A percentile compares a stretch with the other conserved stretches of the same genome.
phyloP scores from a whole-genome alignment of 1,140 invertebrate species.

The Dreissena polymorpha region DNA sequence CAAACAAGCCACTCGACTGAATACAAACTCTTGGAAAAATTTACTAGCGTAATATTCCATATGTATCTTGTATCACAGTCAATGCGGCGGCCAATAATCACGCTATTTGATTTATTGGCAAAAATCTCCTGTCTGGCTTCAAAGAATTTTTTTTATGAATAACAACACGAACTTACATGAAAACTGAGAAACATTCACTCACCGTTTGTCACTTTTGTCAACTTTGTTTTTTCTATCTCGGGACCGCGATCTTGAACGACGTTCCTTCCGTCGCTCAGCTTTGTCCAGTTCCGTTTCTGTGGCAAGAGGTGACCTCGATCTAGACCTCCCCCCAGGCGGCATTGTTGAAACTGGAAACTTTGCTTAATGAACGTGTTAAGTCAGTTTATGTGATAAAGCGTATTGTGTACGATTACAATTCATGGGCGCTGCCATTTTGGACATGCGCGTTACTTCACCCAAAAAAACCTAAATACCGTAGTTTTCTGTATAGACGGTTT shows the following conservation, averaged over 20 bases:
- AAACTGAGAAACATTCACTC: not conserved
- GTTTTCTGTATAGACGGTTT: too few species aligned
- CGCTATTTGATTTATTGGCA: not conserved
- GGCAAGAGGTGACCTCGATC: slow-evolving; percentile 58
- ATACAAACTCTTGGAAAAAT: too few species aligned
- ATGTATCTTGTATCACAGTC: not conserved
- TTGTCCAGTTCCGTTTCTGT: slow-evolving; percentile 54
- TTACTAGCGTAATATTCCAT: not conserved
- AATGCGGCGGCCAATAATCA: not conserved
- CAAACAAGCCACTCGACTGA: too few species aligned
- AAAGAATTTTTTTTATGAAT: not conserved
- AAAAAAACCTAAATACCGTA: too few species aligned
- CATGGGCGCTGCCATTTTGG: slow-evolving; percentile 1
- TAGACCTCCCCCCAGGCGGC: slow-evolving; percentile 55
- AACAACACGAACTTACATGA: not conserved
- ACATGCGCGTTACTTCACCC: not conserved
- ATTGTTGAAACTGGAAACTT: slow-evolving; percentile 22
- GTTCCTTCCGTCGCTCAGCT: slow-evolving; percentile 44
- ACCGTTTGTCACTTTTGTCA: slow-evolving; percentile 11
- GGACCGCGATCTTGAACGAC: slow-evolving; percentile 58
- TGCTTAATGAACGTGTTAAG: not conserved
- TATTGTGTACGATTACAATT: not conserved
- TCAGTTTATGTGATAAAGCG: not conserved
- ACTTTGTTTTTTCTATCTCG: slow-evolving; percentile 60
- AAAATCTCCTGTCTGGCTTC: not conserved